Conservation (phyloP, 2,888 invertebrate genomes). For the Lasius platythorax region DNA sequence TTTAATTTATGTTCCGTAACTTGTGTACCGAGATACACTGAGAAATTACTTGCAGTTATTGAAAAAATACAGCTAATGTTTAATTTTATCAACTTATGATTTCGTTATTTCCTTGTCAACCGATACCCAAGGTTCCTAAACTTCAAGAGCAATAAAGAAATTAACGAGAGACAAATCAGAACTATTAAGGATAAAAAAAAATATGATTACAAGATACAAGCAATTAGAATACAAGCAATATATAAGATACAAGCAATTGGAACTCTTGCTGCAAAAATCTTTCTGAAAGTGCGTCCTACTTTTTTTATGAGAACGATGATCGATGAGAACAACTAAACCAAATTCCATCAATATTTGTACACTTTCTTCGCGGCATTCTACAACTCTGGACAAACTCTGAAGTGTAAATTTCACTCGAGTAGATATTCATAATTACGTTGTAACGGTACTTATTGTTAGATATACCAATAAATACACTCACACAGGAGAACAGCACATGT, state of each 20-base stretch:
- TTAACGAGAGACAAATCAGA: neutral
- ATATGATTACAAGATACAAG: neutral
- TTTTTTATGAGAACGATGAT: neutral
- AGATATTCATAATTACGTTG: constrained; percentile 1
- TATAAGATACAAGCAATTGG: neutral
- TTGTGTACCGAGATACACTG: neutral
- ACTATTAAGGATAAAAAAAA: neutral
- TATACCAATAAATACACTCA: neutral
- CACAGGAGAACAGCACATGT: too few species aligned
- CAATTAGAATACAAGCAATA: neutral
- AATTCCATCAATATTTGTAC: constrained; percentile 9
- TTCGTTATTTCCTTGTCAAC: neutral
- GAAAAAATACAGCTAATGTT: neutral
- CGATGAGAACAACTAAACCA: neutral
- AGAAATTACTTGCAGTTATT: neutral
- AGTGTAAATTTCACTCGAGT: neutral
- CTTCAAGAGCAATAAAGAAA: neutral
- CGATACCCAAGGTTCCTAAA: neutral
- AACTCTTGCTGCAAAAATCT: neutral
- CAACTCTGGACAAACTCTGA: neutral
- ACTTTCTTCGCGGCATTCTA: neutral
- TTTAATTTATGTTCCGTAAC: neutral
- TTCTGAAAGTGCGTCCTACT: neutral
- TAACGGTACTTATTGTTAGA: neutral
- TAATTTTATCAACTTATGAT: neutral